phyloP scores from a whole-genome alignment of 2,888 invertebrate species.

The Acanthococcus lagerstroemiae region DNA sequence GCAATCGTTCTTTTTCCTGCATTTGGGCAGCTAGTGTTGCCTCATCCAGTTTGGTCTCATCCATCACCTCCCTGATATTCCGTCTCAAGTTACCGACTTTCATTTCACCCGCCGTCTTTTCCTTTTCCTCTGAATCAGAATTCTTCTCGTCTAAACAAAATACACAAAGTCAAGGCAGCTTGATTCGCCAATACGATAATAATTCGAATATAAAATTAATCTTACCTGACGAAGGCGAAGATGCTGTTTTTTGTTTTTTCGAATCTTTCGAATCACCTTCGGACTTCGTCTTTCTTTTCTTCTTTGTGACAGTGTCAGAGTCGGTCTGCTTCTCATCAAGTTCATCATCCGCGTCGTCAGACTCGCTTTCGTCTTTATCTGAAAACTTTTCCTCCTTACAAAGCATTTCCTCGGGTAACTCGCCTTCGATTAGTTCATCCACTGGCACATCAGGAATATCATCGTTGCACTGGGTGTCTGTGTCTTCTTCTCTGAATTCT shows the following conservation, averaged over 20 bases:
- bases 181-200: too few relatives aligned
- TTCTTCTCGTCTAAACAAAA: slow-evolving; percentile 38
- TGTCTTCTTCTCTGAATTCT: too few relatives aligned
- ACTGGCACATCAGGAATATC: not conserved
- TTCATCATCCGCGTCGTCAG: slow-evolving; percentile 31
- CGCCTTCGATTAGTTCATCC: not conserved
- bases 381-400: slow-evolving; percentile 16
- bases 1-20: slow-evolving; percentile 80
- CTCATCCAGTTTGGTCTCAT: slow-evolving; percentile 83
- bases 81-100: slow-evolving; percentile 59
- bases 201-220: not conserved
- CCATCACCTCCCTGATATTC: slow-evolving; percentile 87
- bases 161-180: too few relatives aligned
- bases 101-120: slow-evolving; percentile 40
- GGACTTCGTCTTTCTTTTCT: slow-evolving; percentile 18
- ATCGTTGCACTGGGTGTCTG: not conserved
- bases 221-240: too few relatives aligned
- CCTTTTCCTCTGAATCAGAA: slow-evolving; percentile 41
- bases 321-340: slow-evolving; percentile 19
- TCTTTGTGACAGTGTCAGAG: slow-evolving; percentile 11
- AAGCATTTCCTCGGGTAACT: not conserved
- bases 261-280: slow-evolving; percentile 5
- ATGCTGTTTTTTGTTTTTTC: slow-evolving; percentile 22
- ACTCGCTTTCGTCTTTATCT: slow-evolving; percentile 2
- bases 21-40: slow-evolving; percentile 85